Base-by-base conservation (phyloP, 1,140 invertebrate genomes). In the Drosophila equinoxialis region DNA sequence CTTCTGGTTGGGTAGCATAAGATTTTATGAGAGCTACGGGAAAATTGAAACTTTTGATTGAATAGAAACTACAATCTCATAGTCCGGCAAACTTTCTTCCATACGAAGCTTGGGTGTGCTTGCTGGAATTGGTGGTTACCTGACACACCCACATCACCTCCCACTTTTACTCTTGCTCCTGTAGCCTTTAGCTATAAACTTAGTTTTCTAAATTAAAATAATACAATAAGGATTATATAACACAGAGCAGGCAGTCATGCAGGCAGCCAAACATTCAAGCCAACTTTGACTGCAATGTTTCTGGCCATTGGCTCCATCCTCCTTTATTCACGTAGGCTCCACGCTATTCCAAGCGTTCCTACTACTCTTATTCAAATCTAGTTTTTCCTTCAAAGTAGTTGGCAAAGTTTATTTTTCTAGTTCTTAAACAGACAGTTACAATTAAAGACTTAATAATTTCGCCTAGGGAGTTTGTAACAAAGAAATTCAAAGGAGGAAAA, bases 11-110 rank as follows among this genome's bases (percentile, higher is more conserved):
- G 60, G 23, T 48, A 37, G 41, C 35, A 61, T 39, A 82, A 60
- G 74, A 67, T 70, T 81, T 76, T 78, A 82, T 83, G 69, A 79
- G 68, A 65, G 68, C 68, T 69, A 39, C 69, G 45, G 83, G 78
- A 78, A 89, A 87, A 87, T 89, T 87, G 77, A 89, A 87, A 89
- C 80, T 87, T 87, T 87, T 87, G 83, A 87, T 87, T 89, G 83
- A 87, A 87, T 89, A 87, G 80, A 89, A 87, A 84, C 83, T 89
- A 70, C 83, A 89, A 84, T 84, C 84, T 87, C 80, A 60, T 64
- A 23, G 58, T 62, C 55, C 54, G 75, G 79, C 65, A 48, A 81
- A 74, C 61, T 82, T 80, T 58, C 76, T 63, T 72, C 67, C 54
- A 51, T 51, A 51, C 45, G 45, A 20, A 79, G 66, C 67, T 55